Base-by-base conservation (phyloP, 2,113 vertebrate species). In the Cebidichthys violaceus region DNA sequence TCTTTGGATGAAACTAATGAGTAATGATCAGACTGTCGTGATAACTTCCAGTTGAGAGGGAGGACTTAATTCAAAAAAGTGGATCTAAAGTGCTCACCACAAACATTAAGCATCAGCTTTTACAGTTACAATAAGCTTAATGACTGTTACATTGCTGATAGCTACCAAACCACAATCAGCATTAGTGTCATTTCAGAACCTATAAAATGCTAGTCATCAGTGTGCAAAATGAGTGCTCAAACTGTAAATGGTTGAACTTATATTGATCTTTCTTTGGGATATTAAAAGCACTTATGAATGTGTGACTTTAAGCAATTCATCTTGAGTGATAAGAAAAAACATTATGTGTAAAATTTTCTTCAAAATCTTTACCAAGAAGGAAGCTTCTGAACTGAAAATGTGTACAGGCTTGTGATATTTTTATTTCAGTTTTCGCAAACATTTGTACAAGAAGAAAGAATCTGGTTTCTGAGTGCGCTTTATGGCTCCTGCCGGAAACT, bases 401-500 rank as follows among this genome's bases (percentile, higher is more conserved):
- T 73, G 22, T 33, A 3, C 37, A 59, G 10, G 9, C 61, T 29
- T 65, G 13, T 18, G 4, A 52, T 52, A 45, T 66, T 54, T 71
- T 75, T 1, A 43, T 62, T 66, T 75, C 33, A 50, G 1, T 81
- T 78, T 77, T 29, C 57, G 29, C 50, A 55, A 64, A 75, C 77
- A 73, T 79, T 33, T 70, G 13, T 10, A 17, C 41, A 77, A 74
- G 45, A 69, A 60, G 69, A 41, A 69, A 47, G 33, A 82, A 66
- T 86, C 61, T 91, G 78, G 57, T 83, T 84, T 89, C 71, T 88
- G 79, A 88, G 79, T 81, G 81, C 17, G 87, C 74, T 75, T 75
- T 82, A 90, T 66, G 81, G 65, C 70, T 86, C 77, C 79, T 89
- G 87, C 84, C 61, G 79, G 82, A 92, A 91, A 75, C 90, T 91